These are phyloP conservation scores for Tuta absoluta DNA, from an alignment of 2,888 invertebrate genomes.

Conservation along the genomic window DNA sequence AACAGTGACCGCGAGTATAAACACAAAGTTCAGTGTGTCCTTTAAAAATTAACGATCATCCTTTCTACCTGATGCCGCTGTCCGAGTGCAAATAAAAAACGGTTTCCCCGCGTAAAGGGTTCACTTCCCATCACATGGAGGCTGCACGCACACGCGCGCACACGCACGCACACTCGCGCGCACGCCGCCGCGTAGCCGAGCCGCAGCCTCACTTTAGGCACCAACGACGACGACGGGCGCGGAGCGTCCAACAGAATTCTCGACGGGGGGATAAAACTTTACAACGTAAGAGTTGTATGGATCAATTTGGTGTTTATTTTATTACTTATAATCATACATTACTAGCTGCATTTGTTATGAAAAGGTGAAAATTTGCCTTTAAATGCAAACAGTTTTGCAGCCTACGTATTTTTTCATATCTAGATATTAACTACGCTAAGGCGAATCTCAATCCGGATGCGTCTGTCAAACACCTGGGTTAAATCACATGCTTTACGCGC, in stretches of 20 bases:
- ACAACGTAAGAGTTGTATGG: slow-evolving; percentile 62
- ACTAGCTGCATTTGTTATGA: neutral
- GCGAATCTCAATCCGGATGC: no score
- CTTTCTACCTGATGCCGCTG: slow-evolving; percentile 81
- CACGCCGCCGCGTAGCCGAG: slow-evolving; percentile 18
- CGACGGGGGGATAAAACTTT: slow-evolving; percentile 74
- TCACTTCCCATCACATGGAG: slow-evolving; percentile 81
- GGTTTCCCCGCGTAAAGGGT: slow-evolving; percentile 80
- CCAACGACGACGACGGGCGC: slow-evolving; percentile 56
- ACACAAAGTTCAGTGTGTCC: slow-evolving; percentile 70
- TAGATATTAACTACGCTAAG: no score
- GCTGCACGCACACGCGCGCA: slow-evolving; percentile 49
- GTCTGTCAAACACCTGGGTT: no score
- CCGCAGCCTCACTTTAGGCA: slow-evolving; percentile 49
- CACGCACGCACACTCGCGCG: slow-evolving; percentile 27
- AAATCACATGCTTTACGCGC: no score
- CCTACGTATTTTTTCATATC: neutral
- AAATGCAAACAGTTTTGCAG: neutral
- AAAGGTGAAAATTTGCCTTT: neutral
- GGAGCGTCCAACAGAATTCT: slow-evolving; percentile 72
- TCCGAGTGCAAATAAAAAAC: slow-evolving; percentile 82
- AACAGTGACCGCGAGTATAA: slow-evolving; percentile 56
- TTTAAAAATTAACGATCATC: slow-evolving; percentile 80
- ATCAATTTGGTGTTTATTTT: slow-evolving; percentile 31
- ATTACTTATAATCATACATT: neutral